These are phyloP conservation scores for Sminthurinus aureus DNA, from an alignment of 2,888 invertebrate genomes.

Conservation along the genomic window DNA sequence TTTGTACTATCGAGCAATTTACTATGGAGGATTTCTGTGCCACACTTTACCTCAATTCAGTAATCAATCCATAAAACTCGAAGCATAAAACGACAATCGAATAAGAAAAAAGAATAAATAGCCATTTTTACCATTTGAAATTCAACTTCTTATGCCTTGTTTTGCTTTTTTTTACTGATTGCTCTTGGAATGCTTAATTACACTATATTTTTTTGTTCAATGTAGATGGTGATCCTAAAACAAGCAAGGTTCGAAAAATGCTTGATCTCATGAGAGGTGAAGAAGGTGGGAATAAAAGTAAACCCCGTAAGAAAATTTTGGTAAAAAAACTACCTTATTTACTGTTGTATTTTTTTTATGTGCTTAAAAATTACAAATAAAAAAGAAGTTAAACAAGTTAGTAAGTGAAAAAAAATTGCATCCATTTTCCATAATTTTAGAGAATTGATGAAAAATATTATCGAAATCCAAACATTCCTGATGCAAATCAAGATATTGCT, in stretches of 20 bases:
- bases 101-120: too few species aligned
- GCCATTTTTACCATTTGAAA: too few species aligned
- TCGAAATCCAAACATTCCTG: constrained; percentile 41
- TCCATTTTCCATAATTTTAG: constrained; percentile 26
- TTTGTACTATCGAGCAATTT: constrained; percentile 51
- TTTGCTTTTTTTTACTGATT: too few species aligned
- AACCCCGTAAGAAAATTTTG: constrained; percentile 49
- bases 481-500: constrained; percentile 50
- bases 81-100: too few species aligned
- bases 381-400: too few species aligned
- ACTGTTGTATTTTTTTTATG: background rate
- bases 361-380: too few species aligned
- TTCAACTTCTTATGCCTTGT: too few species aligned
- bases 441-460: constrained; percentile 56
- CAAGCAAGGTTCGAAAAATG: constrained; percentile 45
- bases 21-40: constrained; percentile 54
- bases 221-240: constrained; percentile 43
- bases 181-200: too few species aligned
- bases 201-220: too few species aligned
- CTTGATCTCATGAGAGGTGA: constrained; percentile 52
- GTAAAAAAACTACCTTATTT: constrained; percentile 26
- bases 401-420: constrained; percentile 8
- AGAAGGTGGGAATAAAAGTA: constrained; percentile 38
- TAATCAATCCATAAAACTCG: too few species aligned
- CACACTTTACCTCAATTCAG: constrained; percentile 43